Percentiles rank a stretch among this genome's conserved stretches.
These are phyloP conservation scores for Tetrax tetrax DNA, from an alignment of 2,113 vertebrate genomes.

Conservation along the genomic window DNA sequence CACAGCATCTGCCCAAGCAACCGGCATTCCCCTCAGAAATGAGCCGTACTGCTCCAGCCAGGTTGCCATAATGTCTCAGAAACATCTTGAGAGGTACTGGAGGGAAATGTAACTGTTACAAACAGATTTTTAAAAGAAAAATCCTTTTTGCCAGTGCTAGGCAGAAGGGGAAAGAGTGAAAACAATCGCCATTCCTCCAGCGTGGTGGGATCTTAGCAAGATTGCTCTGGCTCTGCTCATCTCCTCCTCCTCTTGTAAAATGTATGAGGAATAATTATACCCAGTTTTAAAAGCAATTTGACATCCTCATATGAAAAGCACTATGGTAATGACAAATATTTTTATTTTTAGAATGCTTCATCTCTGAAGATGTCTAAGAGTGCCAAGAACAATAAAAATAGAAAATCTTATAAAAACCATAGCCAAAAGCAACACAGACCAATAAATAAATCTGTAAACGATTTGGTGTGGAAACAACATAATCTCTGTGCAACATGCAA, in stretches of 20 bases:
- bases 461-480: neutral
- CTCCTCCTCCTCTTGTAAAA: neutral
- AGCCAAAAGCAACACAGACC: slow-evolving; percentile 1
- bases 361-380: neutral
- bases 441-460: slow-evolving; percentile 28
- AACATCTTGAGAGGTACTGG: neutral
- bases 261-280: neutral
- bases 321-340: slow-evolving; percentile 3
- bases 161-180: neutral
- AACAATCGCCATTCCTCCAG: accelerated
- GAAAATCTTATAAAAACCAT: neutral
- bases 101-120: neutral
- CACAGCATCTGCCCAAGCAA: neutral
- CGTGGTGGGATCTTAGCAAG: neutral
- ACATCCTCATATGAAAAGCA: neutral
- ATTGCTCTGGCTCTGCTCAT: neutral
- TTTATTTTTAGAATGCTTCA: slow-evolving; percentile 37
- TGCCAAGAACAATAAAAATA: slow-evolving; percentile 43
- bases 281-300: neutral
- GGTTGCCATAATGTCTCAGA: neutral
- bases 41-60: neutral
- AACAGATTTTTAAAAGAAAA: neutral
- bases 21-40: neutral
- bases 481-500: neutral
- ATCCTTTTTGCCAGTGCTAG: neutral